Evolutionary conservation across 2,113 vertebrate species (phyloP), one percentile per base, ranked within the genome.

Genomic region (Epinephelus cyanopodus): DNA sequence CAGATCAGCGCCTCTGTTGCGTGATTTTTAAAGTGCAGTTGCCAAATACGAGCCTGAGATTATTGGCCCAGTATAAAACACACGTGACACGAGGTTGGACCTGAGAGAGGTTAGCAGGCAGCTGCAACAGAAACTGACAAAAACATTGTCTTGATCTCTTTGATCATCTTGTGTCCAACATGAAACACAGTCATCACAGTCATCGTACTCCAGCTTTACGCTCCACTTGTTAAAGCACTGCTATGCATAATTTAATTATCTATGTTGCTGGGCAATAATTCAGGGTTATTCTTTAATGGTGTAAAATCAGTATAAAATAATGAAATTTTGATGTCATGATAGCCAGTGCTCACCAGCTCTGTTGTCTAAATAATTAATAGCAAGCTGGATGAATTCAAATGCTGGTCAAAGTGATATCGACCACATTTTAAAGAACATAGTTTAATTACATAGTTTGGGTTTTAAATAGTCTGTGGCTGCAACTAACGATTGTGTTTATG

Each of bases 221-320:
- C 39, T 27, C 50, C 45, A 63, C 9, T 61, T 67, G 14, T 81
- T 4, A 73, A 45, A 37, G 15, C 9, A 66, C n/a, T 61, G 29
- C 39, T 27, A 29, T 70, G 48, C 37, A 81, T 74, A 19, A 74
- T 79, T 80, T 19, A 69, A 79, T 33, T 12, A 63, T 70, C 42
- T 69, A 27, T 73, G 65, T 67, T 58, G 27, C 64, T 45, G 14
- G 39, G 21, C n/a, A 79, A 12, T 84, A 27, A 67, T 53, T 58
- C 13, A 73, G 8, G 6, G 0, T 62, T 70, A 54, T 66, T 79
- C 50, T 47, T 75, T 81, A 81, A 61, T 72, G 23, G 42, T 63
- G 42, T 70, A 10, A 67, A 62, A 68, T 63, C 47, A 62, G 74
- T 33, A 17, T 73, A 23, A 48, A 60, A 52, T 47, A 11, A 74